Evolutionary conservation across 37 sponge, comb jelly and placozoan species (phyloP).

Genomic region (Halichondria panicea): DNA sequence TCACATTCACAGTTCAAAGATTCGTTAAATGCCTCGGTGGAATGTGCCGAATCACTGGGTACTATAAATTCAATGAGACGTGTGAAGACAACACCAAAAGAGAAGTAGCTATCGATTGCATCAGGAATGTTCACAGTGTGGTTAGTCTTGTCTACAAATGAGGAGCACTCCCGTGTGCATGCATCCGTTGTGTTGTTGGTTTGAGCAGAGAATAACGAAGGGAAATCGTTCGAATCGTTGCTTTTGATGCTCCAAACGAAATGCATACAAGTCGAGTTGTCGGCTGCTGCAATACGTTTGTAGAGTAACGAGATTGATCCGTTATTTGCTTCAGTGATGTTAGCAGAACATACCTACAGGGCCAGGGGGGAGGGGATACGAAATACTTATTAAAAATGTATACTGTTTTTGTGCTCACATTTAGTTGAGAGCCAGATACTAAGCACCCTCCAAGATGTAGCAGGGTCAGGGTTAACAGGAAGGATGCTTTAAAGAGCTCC

Average conservation of each 20-base stretch:
- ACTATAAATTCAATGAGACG: constrained; percentile 56
- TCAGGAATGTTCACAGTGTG: constrained; percentile 40
- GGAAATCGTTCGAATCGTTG: neutral
- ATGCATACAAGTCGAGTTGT: constrained; percentile 14
- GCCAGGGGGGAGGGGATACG: too few relatives aligned
- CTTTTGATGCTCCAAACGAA: constrained; percentile 55
- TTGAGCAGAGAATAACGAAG: constrained; percentile 40
- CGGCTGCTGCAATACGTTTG: too few relatives aligned
- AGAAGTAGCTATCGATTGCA: constrained; percentile 7
- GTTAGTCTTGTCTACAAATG: neutral
- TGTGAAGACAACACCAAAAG: constrained; percentile 54
- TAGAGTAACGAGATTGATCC: too few relatives aligned
- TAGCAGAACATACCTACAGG: too few relatives aligned
- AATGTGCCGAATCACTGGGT: neutral
- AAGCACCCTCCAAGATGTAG: too few relatives aligned
- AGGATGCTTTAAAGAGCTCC: too few relatives aligned
- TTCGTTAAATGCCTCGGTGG: constrained; percentile 2
- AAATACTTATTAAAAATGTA: too few relatives aligned
- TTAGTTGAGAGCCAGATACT: too few relatives aligned
- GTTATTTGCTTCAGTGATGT: too few relatives aligned
- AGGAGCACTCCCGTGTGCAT: constrained; percentile 8
- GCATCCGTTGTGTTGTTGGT: neutral
- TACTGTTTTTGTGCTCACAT: too few relatives aligned
- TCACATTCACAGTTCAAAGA: neutral
- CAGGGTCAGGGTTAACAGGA: too few relatives aligned